Base-by-base conservation (phyloP, 2,113 vertebrate genomes). In the Casuarius casuarius region DNA sequence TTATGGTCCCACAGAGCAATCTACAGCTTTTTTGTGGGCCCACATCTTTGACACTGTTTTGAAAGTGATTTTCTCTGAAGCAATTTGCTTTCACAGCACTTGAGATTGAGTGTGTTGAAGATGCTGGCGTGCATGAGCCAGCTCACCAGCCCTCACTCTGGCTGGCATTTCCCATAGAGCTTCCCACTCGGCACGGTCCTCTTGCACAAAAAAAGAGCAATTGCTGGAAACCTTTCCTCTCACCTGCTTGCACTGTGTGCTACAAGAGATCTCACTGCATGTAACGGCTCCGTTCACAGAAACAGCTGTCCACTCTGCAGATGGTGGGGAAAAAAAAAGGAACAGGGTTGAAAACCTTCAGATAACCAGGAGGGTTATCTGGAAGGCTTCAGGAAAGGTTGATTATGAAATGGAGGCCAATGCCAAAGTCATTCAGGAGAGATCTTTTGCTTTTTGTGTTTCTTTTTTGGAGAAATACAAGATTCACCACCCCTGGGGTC, bases 41-140 rank as follows among this genome's bases (percentile, higher is more conserved):
- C 42, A 2, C 0, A 0, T 9, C 68, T 56, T 33, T 3, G 4
- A 42, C 1, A 7, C 28, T 12, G 48, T 58, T 56, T 63, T 16
- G 9, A 7, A 62, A 68, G 11, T 3, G 31, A 9, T 25, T 1
- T 10, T 20, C 40, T 48, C 12, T 5, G 38, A 12, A 62, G 51
- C 31, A 1, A 5, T 48, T 63, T 22, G 61, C 48, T 51, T 49
- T 25, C 33, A 13, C 2, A 7, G 67, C 8, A 3, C n/a, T 17
- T 20, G 14, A 18, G 40, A 14, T 21, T 14, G 6, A 18, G 4
- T 0, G 8, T 18, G n/a, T 4, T 46, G 73, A 29, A 79, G 31
- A 28, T 0, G 1, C 4, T 48, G 61, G 10, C 11, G 16, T 26
- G 14, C 51, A 7, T 28, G 0, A 0, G 16, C 21, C 0, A 3